Evolutionary conservation across 2,888 invertebrate genomes (phyloP).

Genomic region (Choreutis nemorana): DNA sequence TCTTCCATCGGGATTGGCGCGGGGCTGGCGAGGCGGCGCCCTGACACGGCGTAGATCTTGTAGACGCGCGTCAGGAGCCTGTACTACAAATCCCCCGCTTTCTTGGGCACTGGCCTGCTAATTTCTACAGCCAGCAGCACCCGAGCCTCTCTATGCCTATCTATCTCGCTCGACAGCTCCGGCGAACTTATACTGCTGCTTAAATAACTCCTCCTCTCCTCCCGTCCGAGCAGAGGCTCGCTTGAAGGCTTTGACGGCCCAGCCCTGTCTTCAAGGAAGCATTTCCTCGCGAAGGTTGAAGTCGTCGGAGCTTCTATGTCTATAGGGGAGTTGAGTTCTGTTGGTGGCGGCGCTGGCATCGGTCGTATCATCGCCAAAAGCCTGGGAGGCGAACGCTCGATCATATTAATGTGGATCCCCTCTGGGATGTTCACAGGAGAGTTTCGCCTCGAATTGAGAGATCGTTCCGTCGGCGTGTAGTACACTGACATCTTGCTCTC

Average conservation of each 20-base stretch:
- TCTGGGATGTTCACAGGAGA: slow-evolving; percentile 56
- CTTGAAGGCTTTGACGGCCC: slow-evolving; percentile 39
- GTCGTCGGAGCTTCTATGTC: slow-evolving; percentile 23
- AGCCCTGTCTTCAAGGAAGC: slow-evolving; percentile 14
- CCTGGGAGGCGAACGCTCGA: slow-evolving; percentile 49
- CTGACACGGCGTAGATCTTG: slow-evolving; percentile 52
- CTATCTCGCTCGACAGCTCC: slow-evolving; percentile 30
- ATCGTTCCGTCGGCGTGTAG: slow-evolving; percentile 82
- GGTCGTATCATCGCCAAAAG: slow-evolving; percentile 43
- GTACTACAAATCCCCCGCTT: too few species aligned
- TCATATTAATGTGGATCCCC: slow-evolving; percentile 74
- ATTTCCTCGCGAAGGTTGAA: slow-evolving; percentile 17
- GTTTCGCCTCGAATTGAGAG: slow-evolving; percentile 53
- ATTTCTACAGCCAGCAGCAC: slow-evolving; percentile 54
- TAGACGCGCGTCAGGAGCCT: slow-evolving; percentile 58
- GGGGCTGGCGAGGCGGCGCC: slow-evolving; percentile 18
- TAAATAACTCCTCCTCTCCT: slow-evolving; percentile 19
- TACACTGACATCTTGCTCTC: slow-evolving; percentile 79
- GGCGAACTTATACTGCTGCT: slow-evolving; percentile 48
- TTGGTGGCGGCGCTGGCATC: slow-evolving; percentile 26
- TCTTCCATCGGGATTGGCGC: slow-evolving; percentile 17
- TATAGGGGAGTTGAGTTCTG: slow-evolving; percentile 16
- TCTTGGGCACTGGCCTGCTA: too few species aligned
- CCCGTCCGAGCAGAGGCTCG: slow-evolving; percentile 48
- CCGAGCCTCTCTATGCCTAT: slow-evolving; percentile 26